Base-by-base conservation (phyloP, 2,113 vertebrate species). In the Gallinago paraguaiae region DNA sequence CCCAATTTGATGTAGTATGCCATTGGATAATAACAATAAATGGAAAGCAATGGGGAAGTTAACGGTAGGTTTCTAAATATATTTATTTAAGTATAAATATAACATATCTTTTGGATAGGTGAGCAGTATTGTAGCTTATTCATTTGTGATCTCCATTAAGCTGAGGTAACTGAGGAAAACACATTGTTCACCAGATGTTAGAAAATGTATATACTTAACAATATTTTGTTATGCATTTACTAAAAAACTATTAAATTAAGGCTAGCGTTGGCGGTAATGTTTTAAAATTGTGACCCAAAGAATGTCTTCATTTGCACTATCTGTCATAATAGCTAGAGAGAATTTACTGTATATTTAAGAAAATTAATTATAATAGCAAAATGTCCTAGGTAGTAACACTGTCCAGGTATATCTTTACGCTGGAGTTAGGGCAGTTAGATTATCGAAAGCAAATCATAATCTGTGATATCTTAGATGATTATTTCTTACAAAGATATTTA, bases 241-340 rank as follows among this genome's bases (percentile, higher is more conserved):
- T 93, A 96, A 97, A 88, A 83, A 70, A 80, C 92, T 91, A 54
- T 94, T 89, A 95, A 93, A 86, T 83, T 94, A 79, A 96, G 65
- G 90, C 88, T 94, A 85, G 88, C 70, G 28, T 87, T 69, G 72
- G 37, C 12, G 2, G 69, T 96, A 94, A 88, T 92, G 80, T 95
- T 96, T 97, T 92, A 71, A 97, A 97, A 94, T 95, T 74, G 82
- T 95, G 97, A 98, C 97, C 98, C 98, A 98, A 98, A 98, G 98
- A 98, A 98, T 98, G 98, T 98, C 92, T 98, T 97, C 97, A 97
- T 98, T 98, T 98, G 98, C 98, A 98, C 98, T 98, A 96, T 97
- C 70, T 97, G 97, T 98, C 92, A 94, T 93, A 96, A 92, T 95
- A 97, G 92, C 81, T 97, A 90, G 88, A 97, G 95, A 90, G 86